A percentile compares a stretch with the other conserved stretches of the same genome.
Evolutionary conservation across 2,797 vertebrate genomes (phyloP).

Genomic region (Catostomus latipinnis): DNA sequence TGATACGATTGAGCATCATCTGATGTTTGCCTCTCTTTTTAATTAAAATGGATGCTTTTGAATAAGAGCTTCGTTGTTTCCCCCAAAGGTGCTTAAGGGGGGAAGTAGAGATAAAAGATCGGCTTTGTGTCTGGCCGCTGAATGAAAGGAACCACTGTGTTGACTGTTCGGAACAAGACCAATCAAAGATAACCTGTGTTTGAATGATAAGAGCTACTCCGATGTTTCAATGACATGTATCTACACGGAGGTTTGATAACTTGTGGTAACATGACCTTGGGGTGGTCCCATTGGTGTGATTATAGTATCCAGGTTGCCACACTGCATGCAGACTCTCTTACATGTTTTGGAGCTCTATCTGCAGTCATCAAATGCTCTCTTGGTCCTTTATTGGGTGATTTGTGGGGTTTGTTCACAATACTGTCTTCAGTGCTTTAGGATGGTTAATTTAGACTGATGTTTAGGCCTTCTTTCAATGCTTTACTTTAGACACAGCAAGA

Average conservation of each 20-base stretch:
- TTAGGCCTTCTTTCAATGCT: background rate
- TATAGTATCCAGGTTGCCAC: conserved; percentile 44
- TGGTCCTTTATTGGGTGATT: conserved; percentile 31
- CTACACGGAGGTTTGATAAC: conserved; percentile 76
- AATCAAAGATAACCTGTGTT: conserved; percentile 79
- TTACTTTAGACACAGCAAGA: conserved; percentile 22
- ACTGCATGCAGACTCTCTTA: conserved; percentile 41
- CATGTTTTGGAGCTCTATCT: conserved; percentile 50
- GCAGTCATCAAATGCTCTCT: conserved; percentile 52
- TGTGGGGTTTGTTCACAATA: conserved; percentile 37
- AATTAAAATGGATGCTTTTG: conserved; percentile 77
- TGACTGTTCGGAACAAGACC: conserved; percentile 78
- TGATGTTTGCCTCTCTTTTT: conserved; percentile 75
- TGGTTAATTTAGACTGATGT: background rate
- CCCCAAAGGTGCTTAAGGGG: conserved; percentile 67
- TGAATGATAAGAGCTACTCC: conserved; percentile 80
- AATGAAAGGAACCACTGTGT: conserved; percentile 74
- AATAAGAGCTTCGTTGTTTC: conserved; percentile 80
- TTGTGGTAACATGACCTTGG: conserved; percentile 67
- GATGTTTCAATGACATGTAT: conserved; percentile 81
- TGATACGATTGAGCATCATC: conserved; percentile 73
- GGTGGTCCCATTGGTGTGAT: conserved; percentile 47
- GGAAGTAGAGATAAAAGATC: conserved; percentile 69
- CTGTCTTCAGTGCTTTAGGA: conserved; percentile 27
- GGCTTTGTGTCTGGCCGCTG: conserved; percentile 64